A percentile compares a stretch with the other conserved stretches of the same genome.
Evolutionary conservation across 2,888 invertebrate genomes (phyloP).

Genomic region (Calliphora vomitoria): DNA sequence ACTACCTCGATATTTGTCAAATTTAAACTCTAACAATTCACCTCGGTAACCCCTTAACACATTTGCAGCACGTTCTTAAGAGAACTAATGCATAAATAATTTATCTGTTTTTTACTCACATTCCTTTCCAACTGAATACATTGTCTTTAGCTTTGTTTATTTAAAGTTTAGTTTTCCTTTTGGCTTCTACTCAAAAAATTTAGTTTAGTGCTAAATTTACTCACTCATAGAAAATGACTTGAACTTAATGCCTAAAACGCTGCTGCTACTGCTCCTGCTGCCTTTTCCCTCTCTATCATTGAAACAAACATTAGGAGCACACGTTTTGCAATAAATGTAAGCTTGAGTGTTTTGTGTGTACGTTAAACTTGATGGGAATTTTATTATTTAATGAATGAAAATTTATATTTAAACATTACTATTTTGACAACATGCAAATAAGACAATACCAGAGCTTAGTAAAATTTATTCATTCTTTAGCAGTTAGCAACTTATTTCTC

Average conservation of each 20-base stretch:
- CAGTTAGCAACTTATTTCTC: constrained; percentile 41
- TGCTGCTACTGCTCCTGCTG: constrained; percentile 1
- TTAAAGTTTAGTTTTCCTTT: constrained; percentile 35
- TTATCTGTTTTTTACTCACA: constrained; percentile 41
- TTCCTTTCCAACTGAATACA: constrained; percentile 55
- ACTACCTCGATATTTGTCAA: too few relatives aligned
- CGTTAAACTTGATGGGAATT: constrained; percentile 75
- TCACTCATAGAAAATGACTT: constrained; percentile 41
- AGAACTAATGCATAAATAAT: constrained; percentile 65
- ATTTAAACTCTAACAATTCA: too few relatives aligned
- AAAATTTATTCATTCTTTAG: constrained; percentile 28
- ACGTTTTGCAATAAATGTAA: background rate
- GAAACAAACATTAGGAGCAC: constrained; percentile 1
- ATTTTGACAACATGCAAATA: constrained; percentile 13
- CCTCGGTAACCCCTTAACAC: constrained; percentile 31
- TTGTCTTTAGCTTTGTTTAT: constrained; percentile 28
- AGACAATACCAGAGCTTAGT: background rate
- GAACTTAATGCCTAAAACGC: constrained; percentile 32
- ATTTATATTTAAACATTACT: constrained; percentile 59
- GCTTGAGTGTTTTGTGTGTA: background rate
- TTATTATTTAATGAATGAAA: constrained; percentile 77
- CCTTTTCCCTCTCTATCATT: constrained; percentile 1
- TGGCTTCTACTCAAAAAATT: constrained; percentile 63
- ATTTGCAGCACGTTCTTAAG: constrained; percentile 39
- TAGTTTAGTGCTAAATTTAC: constrained; percentile 37